A percentile compares a stretch with the other conserved stretches of the same genome.
These are phyloP conservation scores for Criorhina ranunculi DNA, from an alignment of 2,888 invertebrate genomes.

Conservation along the genomic window DNA sequence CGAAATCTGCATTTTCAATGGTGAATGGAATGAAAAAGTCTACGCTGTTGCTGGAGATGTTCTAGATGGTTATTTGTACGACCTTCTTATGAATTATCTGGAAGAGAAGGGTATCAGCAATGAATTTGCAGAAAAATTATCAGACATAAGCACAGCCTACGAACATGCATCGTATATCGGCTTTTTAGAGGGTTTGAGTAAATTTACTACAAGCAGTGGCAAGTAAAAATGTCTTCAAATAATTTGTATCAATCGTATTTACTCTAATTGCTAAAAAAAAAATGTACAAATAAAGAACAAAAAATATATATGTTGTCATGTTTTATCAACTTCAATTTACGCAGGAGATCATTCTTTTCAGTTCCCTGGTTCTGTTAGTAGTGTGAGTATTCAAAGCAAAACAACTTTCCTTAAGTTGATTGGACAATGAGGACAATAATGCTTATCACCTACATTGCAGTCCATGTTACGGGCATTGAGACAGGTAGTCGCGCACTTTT, in stretches of 20 bases:
- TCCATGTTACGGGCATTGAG: too few relatives aligned
- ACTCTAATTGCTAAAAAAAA: slow-evolving; percentile 62
- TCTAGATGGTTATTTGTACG: slow-evolving; percentile 97
- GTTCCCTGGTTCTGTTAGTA: too few relatives aligned
- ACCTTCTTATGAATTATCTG: slow-evolving; percentile 96
- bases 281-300: slow-evolving; percentile 60
- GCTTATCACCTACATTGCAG: too few relatives aligned
- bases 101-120: slow-evolving; percentile 98
- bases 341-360: neutral
- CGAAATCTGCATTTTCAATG: slow-evolving; percentile 95
- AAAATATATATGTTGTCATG: neutral
- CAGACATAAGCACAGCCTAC: slow-evolving; percentile 94
- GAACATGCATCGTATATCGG: slow-evolving; percentile 97
- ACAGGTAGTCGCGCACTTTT: too few relatives aligned
- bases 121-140: slow-evolving; percentile 95
- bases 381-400: too few relatives aligned
- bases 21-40: slow-evolving; percentile 94
- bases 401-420: too few relatives aligned
- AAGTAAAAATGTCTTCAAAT: slow-evolving; percentile 80
- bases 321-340: neutral
- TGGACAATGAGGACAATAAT: too few relatives aligned
- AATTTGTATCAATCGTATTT: slow-evolving; percentile 58
- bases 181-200: slow-evolving; percentile 92
- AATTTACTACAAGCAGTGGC: slow-evolving; percentile 88
- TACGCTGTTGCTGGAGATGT: slow-evolving; percentile 97